These are phyloP conservation scores for Chorisops tibialis DNA, from an alignment of 2,888 invertebrate genomes.

Conservation along the genomic window DNA sequence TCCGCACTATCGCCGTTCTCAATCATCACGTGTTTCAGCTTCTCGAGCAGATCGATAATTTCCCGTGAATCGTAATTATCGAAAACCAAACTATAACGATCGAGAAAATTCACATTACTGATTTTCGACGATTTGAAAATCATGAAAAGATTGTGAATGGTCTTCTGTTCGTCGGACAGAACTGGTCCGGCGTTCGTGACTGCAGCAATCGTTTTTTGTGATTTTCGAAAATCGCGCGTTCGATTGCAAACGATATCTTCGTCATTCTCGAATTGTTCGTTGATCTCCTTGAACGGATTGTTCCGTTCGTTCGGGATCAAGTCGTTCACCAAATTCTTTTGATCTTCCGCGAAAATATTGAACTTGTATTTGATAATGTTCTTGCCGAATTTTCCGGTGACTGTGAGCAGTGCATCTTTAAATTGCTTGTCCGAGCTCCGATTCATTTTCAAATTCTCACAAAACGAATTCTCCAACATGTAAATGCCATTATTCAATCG, in stretches of 20 bases:
- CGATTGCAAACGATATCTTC: constrained; percentile 26
- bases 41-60: constrained; percentile 45
- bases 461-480: constrained; percentile 50
- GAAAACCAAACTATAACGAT: constrained; percentile 49
- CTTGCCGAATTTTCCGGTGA: constrained; percentile 51
- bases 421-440: constrained; percentile 38
- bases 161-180: constrained; percentile 50
- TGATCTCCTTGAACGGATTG: constrained; percentile 29
- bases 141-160: constrained; percentile 49
- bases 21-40: constrained; percentile 46
- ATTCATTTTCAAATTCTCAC: constrained; percentile 46
- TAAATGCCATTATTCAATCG: constrained; percentile 43
- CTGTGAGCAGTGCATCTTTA: constrained; percentile 50
- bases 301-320: constrained; percentile 41
- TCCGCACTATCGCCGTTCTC: constrained; percentile 46
- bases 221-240: background rate
- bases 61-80: constrained; percentile 49
- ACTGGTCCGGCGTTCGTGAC: background rate
- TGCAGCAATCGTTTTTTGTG: background rate
- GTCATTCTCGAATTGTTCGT: constrained; percentile 29
- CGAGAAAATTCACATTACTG: constrained; percentile 46
- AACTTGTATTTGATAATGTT: constrained; percentile 52
- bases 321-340: constrained; percentile 46
- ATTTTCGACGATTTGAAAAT: constrained; percentile 50
- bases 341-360: constrained; percentile 51